A percentile compares a stretch with the other conserved stretches of the same genome.
Conservation (phyloP, 1,140 invertebrate species). For the Penaeus indicus region DNA sequence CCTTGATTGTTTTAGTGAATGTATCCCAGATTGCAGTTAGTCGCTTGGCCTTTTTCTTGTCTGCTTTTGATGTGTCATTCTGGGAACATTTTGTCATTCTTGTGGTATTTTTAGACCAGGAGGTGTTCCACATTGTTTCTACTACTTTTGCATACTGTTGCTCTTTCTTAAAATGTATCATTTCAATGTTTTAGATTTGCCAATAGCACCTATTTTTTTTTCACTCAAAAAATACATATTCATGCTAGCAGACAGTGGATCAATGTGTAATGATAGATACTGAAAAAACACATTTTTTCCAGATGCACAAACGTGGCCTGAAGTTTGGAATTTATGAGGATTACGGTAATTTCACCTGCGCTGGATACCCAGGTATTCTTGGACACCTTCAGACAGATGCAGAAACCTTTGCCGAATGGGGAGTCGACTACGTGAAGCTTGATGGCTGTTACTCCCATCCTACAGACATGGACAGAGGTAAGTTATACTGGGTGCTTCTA, state of each 20-base stretch:
- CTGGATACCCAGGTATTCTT: conserved; percentile 75
- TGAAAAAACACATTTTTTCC: not conserved
- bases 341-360: conserved; percentile 75
- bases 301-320: conserved; percentile 74
- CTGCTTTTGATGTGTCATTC: no score
- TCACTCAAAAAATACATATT: no score
- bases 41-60: no score
- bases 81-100: not conserved
- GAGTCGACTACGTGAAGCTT: conserved; percentile 76
- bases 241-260: not conserved
- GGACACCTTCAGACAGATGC: conserved; percentile 74
- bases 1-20: no score
- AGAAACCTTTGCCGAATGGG: conserved; percentile 76
- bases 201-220: no score
- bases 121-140: not conserved
- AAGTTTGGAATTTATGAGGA: conserved; percentile 78
- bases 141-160: not conserved
- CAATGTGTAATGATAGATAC: not conserved
- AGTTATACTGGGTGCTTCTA: not conserved
- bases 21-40: no score
- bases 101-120: not conserved
- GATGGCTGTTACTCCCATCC: conserved; percentile 75
- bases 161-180: not conserved
- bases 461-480: conserved; percentile 70
- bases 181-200: not conserved